Evolutionary conservation across 2,113 vertebrate genomes (phyloP), one percentile per base, ranked within the genome.

Genomic region (Gambusia affinis): DNA sequence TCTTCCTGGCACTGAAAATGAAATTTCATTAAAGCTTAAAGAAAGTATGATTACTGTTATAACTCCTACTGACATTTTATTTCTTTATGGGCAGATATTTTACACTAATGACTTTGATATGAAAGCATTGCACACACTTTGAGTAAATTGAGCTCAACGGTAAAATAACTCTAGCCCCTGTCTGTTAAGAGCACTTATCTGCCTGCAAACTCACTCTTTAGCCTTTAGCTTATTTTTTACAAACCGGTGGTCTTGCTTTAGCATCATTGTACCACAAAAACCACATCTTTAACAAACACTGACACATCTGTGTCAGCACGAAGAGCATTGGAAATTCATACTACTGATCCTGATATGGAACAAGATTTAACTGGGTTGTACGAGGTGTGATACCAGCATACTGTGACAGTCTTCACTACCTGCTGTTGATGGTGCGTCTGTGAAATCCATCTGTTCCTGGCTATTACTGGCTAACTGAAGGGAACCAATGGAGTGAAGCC

Each of bases 401-500:
- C 75, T 51, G 80, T 80, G 75, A 88, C 71, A 75, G 84, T 81
- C 79, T 42, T 64, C 75, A 74, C 42, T 35, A 44, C 83, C 85
- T 71, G 69, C 71, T 82, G 78, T 82, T 88, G 83, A 89, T 17
- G 44, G 69, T 76, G 75, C 30, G 67, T 88, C 85, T 88, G 87
- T 86, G 71, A 79, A 83, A 85, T 75, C 88, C 90, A 89, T 91
- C 89, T 92, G 85, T 88, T 83, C 78, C 71, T 79, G 83, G 70
- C 76, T 74, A 12, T 76, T 72, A 82, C 68, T 61, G 81, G 77
- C 90, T 64, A 78, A 81, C 82, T 89, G 80, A 80, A 78, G 76
- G 47, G 81, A 89, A 79, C 84, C 84, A 90, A 87, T 90, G 84
- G 85, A 92, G 71, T 85, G 85, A 87, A 77, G 79, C 74, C 75